Conservation (phyloP, 2,888 invertebrate genomes). For the Adineta ricciae region DNA sequence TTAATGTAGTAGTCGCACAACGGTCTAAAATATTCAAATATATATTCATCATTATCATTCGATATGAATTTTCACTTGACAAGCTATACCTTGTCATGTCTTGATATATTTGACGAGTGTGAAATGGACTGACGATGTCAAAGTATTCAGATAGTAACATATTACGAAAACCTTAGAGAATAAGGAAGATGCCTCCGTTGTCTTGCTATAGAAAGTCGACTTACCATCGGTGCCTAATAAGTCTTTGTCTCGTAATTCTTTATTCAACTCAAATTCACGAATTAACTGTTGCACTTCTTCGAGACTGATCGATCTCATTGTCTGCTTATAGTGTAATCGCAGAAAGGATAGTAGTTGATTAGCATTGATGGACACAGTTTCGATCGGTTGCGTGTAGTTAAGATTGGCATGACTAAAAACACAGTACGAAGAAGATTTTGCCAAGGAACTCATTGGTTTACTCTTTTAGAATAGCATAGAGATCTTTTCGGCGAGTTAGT, state of each 20-base stretch:
- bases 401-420: background rate
- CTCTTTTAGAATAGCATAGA: background rate
- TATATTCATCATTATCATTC: background rate
- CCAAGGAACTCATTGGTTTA: background rate
- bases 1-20: background rate
- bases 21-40: background rate
- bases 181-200: too few relatives aligned
- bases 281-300: background rate
- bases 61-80: background rate
- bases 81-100: background rate
- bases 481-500: background rate
- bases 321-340: background rate
- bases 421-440: background rate
- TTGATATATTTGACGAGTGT: background rate
- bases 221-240: background rate
- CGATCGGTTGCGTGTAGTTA: background rate
- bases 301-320: too few relatives aligned
- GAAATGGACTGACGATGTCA: background rate
- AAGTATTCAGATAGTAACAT: background rate
- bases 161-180: background rate
- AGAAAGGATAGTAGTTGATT: background rate
- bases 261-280: background rate
- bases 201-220: background rate
- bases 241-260: background rate
- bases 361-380: background rate